A percentile compares a stretch with the other conserved stretches of the same genome.
These are phyloP conservation scores for Pogonocherus hispidulus DNA, from an alignment of 2,888 invertebrate genomes.

Conservation along the genomic window DNA sequence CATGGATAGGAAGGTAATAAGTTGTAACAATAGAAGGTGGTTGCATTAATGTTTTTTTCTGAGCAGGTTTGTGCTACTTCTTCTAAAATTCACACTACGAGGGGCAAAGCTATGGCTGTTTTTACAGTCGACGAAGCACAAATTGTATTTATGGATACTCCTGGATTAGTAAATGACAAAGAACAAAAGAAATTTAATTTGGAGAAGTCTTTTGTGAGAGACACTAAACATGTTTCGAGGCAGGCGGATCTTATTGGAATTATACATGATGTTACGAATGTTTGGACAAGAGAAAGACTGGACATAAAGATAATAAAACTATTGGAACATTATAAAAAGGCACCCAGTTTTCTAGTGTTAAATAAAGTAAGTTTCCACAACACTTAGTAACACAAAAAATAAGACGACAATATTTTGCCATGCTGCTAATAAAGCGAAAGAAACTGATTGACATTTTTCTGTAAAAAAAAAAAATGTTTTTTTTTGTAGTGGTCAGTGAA, in stretches of 20 bases:
- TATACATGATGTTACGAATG: conserved; percentile 86
- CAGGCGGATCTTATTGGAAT: conserved; percentile 88
- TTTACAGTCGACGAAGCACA: conserved; percentile 84
- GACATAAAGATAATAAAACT: conserved; percentile 80
- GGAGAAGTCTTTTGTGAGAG: conserved; percentile 73
- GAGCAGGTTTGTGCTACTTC: conserved; percentile 90
- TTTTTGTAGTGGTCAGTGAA: too few species aligned
- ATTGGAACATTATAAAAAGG: conserved; percentile 74
- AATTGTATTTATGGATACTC: conserved; percentile 93
- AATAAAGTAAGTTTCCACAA: conserved; percentile 87
- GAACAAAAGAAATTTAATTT: conserved; percentile 77
- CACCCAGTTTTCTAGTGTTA: conserved; percentile 83
- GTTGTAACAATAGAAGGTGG: conserved; percentile 2
- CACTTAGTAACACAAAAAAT: too few species aligned
- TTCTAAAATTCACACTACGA: conserved; percentile 92
- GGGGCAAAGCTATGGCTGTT: conserved; percentile 80
- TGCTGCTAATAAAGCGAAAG: too few species aligned
- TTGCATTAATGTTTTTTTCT: conserved; percentile 33
- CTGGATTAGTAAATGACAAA: conserved; percentile 83
- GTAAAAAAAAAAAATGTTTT: too few species aligned
- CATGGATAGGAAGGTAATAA: conserved; percentile 79
- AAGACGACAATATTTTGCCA: too few species aligned
- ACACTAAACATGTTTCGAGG: conserved; percentile 74
- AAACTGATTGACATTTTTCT: too few species aligned
- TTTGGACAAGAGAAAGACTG: conserved; percentile 77